Conservation (phyloP, 2,797 vertebrate genomes). For the Crax fasciolata region DNA sequence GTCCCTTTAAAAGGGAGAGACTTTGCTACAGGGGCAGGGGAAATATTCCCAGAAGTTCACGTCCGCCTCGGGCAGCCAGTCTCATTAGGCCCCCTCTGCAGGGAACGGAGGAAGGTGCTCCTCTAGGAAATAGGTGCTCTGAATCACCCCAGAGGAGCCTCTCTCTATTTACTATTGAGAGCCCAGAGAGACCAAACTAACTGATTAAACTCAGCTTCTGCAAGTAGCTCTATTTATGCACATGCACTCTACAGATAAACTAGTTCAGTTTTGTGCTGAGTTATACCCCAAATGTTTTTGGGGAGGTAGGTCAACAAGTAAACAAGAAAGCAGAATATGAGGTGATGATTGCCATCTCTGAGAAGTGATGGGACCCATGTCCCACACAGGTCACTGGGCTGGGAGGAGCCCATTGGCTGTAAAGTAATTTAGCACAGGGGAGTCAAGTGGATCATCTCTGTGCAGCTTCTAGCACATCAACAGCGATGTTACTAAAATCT, state of each 20-base stretch:
- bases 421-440: accelerated
- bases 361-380: background rate
- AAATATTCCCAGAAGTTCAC: slow-evolving; percentile 43
- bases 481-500: background rate
- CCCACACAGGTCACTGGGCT: accelerated
- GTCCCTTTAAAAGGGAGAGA: slow-evolving; percentile 51
- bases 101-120: background rate
- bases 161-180: slow-evolving; percentile 29
- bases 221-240: background rate
- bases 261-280: background rate
- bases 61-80: slow-evolving; percentile 39
- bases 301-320: accelerated
- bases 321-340: background rate
- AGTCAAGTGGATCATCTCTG: accelerated
- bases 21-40: slow-evolving; percentile 12
- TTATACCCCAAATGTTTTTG: background rate
- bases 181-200: background rate
- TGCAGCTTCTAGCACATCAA: background rate
- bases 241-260: accelerated
- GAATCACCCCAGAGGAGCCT: slow-evolving; percentile 21
- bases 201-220: background rate
- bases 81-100: slow-evolving; percentile 4
- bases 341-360: accelerated
- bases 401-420: background rate
- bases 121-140: background rate